Base-by-base conservation (phyloP, 2,797 vertebrate species). In the Amazona ochrocephala region DNA sequence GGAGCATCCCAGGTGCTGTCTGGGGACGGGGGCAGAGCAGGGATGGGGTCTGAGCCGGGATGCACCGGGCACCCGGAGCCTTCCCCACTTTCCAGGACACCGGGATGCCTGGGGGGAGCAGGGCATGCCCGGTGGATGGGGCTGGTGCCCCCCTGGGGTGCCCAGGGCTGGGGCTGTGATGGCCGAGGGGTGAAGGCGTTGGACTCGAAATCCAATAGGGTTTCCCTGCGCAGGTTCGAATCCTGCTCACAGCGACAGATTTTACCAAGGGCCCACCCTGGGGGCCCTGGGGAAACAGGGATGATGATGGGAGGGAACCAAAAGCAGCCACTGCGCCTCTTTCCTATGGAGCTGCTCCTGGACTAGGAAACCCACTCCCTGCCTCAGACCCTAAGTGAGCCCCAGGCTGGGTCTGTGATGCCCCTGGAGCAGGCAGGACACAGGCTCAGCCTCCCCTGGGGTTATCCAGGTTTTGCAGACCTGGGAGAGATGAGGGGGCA, bases 141-240 rank as follows among this genome's bases (percentile, higher is more conserved):
- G 27, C 51, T 18, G 51, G 51, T 18, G 27, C 48, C 27, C 16
- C 5, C 8, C 3, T 1, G 4, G 2, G 4, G 2, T 24, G 14
- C 0, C 0, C 4, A 5, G 4, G 7, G 7, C 1, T 3, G 8
- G 13, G 39, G 77, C 65, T 82, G 58, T 64, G 71, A 65, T 65
- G 77, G 77, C 67, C 51, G n/a, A 41, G 51, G 7, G 53, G 67
- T 87, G 94, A 92, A 89, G 75, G 66, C 32, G 4, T 32, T 67
- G 82, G 30, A 62, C 45, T 71, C 8, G n/a, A 82, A 92, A 82
- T 88, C 80, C 76, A 78, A 41, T 71, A n/a, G 58, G 83, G 75
- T 5, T 62, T 94, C 30, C 24, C 26, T 90, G 80, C 14, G 34
- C 67, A 78, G 47, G 79, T 74, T 87, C 21, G 13, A 90, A 82